Conservation (phyloP, 2,113 vertebrate species). For the Corapipo altera region DNA sequence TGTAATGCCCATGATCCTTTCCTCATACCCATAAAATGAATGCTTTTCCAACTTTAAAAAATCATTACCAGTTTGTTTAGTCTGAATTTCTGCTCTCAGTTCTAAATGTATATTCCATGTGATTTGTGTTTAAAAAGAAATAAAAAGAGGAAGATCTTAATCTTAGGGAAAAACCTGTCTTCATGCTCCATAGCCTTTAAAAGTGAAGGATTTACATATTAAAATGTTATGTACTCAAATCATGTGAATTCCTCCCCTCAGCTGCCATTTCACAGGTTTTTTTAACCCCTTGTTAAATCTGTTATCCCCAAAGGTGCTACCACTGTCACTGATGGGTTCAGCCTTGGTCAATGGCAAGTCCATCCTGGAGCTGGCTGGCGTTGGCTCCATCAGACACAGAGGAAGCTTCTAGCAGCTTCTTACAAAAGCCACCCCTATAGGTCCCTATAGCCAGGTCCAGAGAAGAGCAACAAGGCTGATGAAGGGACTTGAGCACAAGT, state of each 20-base stretch:
- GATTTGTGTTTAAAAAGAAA: constrained; percentile 35
- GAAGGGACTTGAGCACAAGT: too few species aligned
- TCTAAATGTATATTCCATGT: constrained; percentile 24
- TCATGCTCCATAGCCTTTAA: constrained; percentile 21
- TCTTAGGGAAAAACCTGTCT: neutral
- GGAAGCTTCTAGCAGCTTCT: too few species aligned
- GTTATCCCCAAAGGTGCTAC: too few species aligned
- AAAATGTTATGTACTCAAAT: constrained; percentile 60
- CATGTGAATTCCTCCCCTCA: constrained; percentile 43
- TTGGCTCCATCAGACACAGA: too few species aligned
- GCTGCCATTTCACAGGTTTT: too few species aligned
- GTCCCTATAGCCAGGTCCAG: too few species aligned
- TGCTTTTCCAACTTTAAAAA: constrained; percentile 36
- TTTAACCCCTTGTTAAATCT: too few species aligned
- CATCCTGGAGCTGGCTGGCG: too few species aligned
- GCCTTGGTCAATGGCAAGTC: too few species aligned
- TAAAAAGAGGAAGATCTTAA: neutral
- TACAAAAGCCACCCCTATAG: too few species aligned
- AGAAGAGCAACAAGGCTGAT: too few species aligned
- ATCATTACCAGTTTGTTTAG: constrained; percentile 13
- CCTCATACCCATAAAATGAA: neutral
- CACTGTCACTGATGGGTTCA: too few species aligned
- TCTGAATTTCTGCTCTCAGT: constrained; percentile 41
- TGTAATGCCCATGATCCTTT: neutral
- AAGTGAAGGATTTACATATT: constrained; percentile 50